Conservation (phyloP, 2,113 vertebrate genomes). For the Phylloscopus trochiloides region DNA sequence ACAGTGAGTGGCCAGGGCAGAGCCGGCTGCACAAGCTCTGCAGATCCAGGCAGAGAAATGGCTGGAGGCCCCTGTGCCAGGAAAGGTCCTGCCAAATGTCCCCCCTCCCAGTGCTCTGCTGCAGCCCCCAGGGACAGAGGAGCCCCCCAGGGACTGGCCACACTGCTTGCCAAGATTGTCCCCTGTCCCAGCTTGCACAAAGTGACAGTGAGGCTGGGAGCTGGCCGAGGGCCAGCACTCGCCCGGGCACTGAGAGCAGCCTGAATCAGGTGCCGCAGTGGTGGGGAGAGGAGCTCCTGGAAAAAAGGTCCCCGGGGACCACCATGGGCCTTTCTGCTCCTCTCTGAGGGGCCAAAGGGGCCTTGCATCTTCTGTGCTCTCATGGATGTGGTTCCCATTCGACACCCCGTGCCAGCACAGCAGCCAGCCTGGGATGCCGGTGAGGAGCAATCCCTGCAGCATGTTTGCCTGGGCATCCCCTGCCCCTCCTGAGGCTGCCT, state of each 20-base stretch:
- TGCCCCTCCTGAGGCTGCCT: neutral
- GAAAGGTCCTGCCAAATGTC: neutral
- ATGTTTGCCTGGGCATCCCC: neutral
- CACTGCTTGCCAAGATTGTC: rapidly evolving
- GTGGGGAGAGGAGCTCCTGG: neutral
- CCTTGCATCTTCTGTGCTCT: neutral
- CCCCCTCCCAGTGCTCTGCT: rapidly evolving
- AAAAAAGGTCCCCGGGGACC: neutral
- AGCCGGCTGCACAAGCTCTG: neutral
- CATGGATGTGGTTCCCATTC: neutral
- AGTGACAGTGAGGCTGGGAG: neutral
- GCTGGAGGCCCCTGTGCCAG: rapidly evolving
- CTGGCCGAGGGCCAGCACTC: neutral
- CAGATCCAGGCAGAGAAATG: neutral
- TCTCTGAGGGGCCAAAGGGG: neutral
- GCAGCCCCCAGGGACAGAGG: neutral
- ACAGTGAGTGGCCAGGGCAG: neutral
- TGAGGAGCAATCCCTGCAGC: neutral
- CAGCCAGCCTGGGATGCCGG: neutral
- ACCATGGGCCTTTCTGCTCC: neutral
- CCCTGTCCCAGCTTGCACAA: neutral
- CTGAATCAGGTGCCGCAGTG: conserved; percentile 24
- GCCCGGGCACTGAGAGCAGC: neutral
- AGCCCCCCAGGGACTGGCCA: neutral
- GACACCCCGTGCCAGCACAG: neutral